These are phyloP conservation scores for Trididemnum miniatum DNA, from an alignment of 23 tunicate genomes.

Conservation along the genomic window DNA sequence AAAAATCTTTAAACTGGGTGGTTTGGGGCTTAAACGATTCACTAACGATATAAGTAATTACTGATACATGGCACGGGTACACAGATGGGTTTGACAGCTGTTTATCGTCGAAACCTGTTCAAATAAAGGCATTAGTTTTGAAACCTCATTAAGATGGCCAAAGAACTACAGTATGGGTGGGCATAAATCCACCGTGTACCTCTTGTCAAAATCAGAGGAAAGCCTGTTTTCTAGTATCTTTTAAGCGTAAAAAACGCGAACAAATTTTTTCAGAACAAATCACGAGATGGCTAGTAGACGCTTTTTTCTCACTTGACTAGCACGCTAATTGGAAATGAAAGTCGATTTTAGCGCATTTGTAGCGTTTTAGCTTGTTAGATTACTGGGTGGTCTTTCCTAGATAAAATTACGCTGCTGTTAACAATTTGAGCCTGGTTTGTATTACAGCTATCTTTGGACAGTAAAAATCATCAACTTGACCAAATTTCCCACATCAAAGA, in stretches of 20 bases:
- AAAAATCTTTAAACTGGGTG: too few relatives aligned
- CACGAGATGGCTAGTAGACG: too few relatives aligned
- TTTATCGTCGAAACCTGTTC: constrained; percentile 20
- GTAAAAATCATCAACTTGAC: neutral
- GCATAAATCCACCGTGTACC: neutral
- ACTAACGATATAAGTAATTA: too few relatives aligned
- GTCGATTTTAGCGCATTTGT: neutral
- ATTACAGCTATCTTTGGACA: neutral
- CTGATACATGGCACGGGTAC: neutral
- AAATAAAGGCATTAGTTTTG: neutral
- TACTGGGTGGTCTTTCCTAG: neutral
- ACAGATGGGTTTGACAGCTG: neutral
- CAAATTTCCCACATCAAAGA: neutral
- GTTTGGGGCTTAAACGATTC: neutral
- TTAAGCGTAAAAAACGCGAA: neutral
- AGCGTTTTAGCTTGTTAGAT: neutral
- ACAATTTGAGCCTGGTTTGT: neutral
- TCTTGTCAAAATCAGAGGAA: constrained; percentile 3
- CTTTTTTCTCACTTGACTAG: neutral
- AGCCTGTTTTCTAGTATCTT: neutral
- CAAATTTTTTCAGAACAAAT: too few relatives aligned
- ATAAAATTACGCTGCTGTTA: neutral
- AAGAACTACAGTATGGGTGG: neutral
- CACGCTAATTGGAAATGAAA: neutral
- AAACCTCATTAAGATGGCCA: neutral